Base-by-base conservation (phyloP, 2,113 vertebrate species). In the Corapipo altera region DNA sequence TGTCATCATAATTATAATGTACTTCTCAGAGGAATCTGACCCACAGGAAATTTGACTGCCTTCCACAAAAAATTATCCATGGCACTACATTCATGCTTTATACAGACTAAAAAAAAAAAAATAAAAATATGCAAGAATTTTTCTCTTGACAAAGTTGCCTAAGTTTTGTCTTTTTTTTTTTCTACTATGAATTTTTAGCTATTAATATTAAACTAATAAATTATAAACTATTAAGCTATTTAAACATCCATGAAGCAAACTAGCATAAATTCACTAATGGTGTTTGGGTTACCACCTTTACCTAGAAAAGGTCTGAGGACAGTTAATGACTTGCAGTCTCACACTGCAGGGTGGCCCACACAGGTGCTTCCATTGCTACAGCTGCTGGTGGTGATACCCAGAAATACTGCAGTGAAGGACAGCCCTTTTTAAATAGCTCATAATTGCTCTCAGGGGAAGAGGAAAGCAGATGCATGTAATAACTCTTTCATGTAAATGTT, bases 391-490 rank as follows among this genome's bases (percentile, higher is more conserved):
- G 35, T 59, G 85, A 66, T 19, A 67, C 3, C 43, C 5, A 87
- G 57, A 89, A 85, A 88, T 12, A 71, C 33, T 61, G 28, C 37
- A 26, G 58, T 92, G 92, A 95, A 88, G 79, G 72, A 89, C 51
- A 84, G 88, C 21, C 72, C 79, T 94, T 84, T 84, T 55, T 72
- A 83, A 92, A 70, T 12, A 46, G 54, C 49, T 72, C 46, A 24
- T 74, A 94, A 89, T n/a, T 84, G 72, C 72, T 92, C 88, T 59
- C 71, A 43, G 33, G 35, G 55, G 62, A 90, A 23, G 2, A 85
- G 57, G 89, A 96, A 85, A 89, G 70, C 66, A 94, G 88, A 91
- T 91, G 88, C 37, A 72, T 33, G 72, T 62, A 77, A 77, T 92
- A 96, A 91, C 39, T 64, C 51, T 70, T 94, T 37, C 59, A 74